phyloP scores from a whole-genome alignment of 2,888 invertebrate genomes.

The Hyles lineata region DNA sequence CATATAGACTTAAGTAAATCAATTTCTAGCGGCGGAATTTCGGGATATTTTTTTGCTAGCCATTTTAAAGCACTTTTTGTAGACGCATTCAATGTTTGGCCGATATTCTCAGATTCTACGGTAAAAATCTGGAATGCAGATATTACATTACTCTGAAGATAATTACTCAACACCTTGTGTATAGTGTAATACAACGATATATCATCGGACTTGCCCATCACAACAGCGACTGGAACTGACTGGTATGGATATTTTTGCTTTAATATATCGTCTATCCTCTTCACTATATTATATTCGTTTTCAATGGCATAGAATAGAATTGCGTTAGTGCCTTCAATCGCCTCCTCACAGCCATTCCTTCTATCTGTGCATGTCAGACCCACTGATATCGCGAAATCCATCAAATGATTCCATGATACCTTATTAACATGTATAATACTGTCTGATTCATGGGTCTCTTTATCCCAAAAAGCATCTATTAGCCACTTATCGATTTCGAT shows the following conservation, averaged over 20 bases:
- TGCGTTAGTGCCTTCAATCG: constrained; percentile 76
- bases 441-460: constrained; percentile 62
- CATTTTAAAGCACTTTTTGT: constrained; percentile 77
- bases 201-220: constrained; percentile 60
- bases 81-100: constrained; percentile 57
- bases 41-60: constrained; percentile 79
- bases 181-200: constrained; percentile 46
- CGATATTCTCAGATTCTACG: constrained; percentile 59
- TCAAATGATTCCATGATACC: constrained; percentile 78
- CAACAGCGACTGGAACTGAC: constrained; percentile 70
- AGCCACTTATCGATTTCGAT: constrained; percentile 80
- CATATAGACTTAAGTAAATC: constrained; percentile 84
- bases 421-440: constrained; percentile 70
- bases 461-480: constrained; percentile 73
- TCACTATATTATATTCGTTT: constrained; percentile 53
- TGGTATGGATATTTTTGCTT: constrained; percentile 72
- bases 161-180: constrained; percentile 55
- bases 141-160: constrained; percentile 62
- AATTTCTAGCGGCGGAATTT: constrained; percentile 83
- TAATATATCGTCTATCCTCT: constrained; percentile 62
- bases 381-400: constrained; percentile 79
- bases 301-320: constrained; percentile 70
- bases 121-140: constrained; percentile 68
- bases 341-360: constrained; percentile 54
- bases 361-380: constrained; percentile 61